phyloP scores from a whole-genome alignment of 2,797 vertebrate genomes.

The Sebastes reedi region DNA sequence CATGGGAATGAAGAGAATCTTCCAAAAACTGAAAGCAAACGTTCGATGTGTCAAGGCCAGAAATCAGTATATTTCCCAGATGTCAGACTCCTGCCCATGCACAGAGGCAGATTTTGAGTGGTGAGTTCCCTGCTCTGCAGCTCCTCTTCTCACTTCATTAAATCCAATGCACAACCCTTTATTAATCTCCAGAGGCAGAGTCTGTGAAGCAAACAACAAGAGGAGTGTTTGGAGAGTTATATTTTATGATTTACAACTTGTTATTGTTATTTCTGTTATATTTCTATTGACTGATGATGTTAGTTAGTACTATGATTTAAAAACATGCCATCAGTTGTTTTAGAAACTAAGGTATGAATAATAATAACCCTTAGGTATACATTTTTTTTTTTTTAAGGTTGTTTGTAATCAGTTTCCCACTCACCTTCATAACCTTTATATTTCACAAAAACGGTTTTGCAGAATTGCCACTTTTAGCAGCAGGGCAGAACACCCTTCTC shows the following conservation, averaged over 20 bases:
- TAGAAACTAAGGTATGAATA: too few relatives aligned
- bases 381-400: not conserved
- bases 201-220: slow-evolving; percentile 50
- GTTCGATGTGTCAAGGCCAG: slow-evolving; percentile 92
- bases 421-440: not conserved
- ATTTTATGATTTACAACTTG: slow-evolving; percentile 32
- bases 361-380: not conserved
- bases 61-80: slow-evolving; percentile 88
- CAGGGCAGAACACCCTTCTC: accelerated
- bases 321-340: not conserved
- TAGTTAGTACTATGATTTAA: not conserved
- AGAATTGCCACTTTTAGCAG: not conserved
- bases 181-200: slow-evolving; percentile 57
- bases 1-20: slow-evolving; percentile 94
- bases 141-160: slow-evolving; percentile 68
- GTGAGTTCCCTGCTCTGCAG: slow-evolving; percentile 81
- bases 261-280: slow-evolving; percentile 21
- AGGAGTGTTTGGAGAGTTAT: slow-evolving; percentile 27
- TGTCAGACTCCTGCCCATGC: slow-evolving; percentile 90
- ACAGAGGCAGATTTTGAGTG: slow-evolving; percentile 95
- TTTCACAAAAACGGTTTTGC: not conserved
- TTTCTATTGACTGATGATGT: not conserved
- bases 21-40: slow-evolving; percentile 90
- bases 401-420: not conserved
- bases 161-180: slow-evolving; percentile 59